Evolutionary conservation across 2,113 vertebrate genomes (phyloP), one percentile per base, ranked within the genome.

Genomic region (Paratilapia polleni): DNA sequence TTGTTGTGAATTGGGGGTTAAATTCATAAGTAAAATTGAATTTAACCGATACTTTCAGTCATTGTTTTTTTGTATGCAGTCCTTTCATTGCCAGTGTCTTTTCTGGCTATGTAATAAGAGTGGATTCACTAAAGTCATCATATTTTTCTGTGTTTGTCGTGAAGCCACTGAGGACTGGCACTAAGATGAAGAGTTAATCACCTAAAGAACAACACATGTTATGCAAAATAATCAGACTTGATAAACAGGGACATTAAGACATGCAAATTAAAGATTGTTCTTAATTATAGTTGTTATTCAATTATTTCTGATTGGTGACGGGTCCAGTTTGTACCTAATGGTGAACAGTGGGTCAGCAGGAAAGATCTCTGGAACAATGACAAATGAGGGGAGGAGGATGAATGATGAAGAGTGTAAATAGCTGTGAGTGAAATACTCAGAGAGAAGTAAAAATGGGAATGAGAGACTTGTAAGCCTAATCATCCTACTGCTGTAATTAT

Each of bases 251-350:
- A 58, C 78, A 80, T 89, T 81, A 82, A 59, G 83, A 86, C 2
- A 6, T 82, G 75, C 19, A 84, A 89, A 84, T 91, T 81, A 91
- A 62, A 26, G 54, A 52, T 70, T 0, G 1, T 70, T 81, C 83
- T 89, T 88, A 87, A 89, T 91, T 91, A 88, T 43, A 63, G 81
- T 60, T 38, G 66, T 80, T 81, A 80, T 86, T 92, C 86, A 86
- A 74, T 90, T 91, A 86, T 73, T 73, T 59, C 59, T 89, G 85
- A 92, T 57, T 81, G 76, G 83, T 81, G 77, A 66, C 36, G n/a
- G 84, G 77, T 73, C 80, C 77, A 68, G 77, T 56, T 31, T 6
- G 38, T 38, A 34, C 47, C 76, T 81, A 78, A 81, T 73, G 74
- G 26, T 68, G 80, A 92, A 78, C 61, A 81, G 49, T 68, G 62